Evolutionary conservation across 2,797 vertebrate species (phyloP).

Genomic region (Oryzias dopingdopingensis): DNA sequence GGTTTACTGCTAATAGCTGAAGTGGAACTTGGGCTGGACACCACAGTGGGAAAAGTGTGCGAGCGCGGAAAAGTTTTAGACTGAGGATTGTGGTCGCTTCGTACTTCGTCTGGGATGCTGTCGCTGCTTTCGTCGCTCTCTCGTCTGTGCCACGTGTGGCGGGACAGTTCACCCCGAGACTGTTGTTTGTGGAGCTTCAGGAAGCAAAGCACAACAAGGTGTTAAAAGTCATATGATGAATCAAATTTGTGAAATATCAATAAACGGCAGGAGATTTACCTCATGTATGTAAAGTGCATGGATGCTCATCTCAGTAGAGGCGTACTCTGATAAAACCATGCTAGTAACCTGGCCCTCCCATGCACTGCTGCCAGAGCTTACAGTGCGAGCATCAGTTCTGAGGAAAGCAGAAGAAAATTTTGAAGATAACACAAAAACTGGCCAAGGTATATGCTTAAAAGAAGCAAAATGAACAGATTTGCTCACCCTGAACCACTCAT

Average conservation of each 20-base stretch:
- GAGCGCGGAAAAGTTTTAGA: slow-evolving; percentile 75
- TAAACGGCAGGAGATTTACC: slow-evolving; percentile 69
- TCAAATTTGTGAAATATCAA: neutral
- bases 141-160: slow-evolving; percentile 94
- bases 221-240: neutral
- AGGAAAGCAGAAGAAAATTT: neutral
- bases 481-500: slow-evolving; percentile 88
- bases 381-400: slow-evolving; percentile 88
- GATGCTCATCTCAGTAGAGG: slow-evolving; percentile 98
- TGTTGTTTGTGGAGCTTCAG: slow-evolving; percentile 88
- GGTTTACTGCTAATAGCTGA: slow-evolving; percentile 53
- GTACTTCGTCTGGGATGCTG: slow-evolving; percentile 84
- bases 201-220: neutral
- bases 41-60: slow-evolving; percentile 85
- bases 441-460: neutral
- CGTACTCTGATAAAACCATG: slow-evolving; percentile 93
- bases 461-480: neutral
- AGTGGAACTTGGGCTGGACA: slow-evolving; percentile 56
- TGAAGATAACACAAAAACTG: slow-evolving; percentile 5
- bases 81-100: slow-evolving; percentile 59
- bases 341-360: slow-evolving; percentile 97
- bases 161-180: slow-evolving; percentile 84
- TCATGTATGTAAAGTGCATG: slow-evolving; percentile 97
- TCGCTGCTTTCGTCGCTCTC: slow-evolving; percentile 97
- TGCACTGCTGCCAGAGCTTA: slow-evolving; percentile 93